phyloP scores from a whole-genome alignment of 2,888 invertebrate genomes.

The Lutraria lutraria region DNA sequence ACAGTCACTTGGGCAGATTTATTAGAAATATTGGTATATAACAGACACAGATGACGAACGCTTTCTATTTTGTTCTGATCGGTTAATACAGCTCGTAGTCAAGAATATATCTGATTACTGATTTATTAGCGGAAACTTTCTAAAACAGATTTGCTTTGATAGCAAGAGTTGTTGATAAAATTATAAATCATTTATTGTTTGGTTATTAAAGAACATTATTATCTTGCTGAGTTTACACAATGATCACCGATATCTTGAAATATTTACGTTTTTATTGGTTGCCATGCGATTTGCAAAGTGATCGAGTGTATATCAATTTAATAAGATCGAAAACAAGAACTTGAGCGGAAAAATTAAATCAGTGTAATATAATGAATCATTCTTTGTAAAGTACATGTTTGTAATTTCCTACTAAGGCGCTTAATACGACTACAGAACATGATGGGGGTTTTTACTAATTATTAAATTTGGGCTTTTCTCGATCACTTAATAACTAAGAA shows the following conservation, averaged over 20 bases:
- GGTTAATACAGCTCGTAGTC: neutral
- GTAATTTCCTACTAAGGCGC: too few species aligned
- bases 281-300: neutral
- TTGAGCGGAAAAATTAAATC: too few species aligned
- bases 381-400: too few species aligned
- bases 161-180: neutral
- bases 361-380: too few species aligned
- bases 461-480: too few species aligned
- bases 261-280: neutral
- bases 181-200: neutral
- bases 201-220: constrained; percentile 9
- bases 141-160: neutral
- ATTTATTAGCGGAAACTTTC: neutral
- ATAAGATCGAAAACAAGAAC: too few species aligned
- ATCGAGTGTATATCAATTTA: neutral
- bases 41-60: too few species aligned
- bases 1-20: too few species aligned
- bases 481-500: too few species aligned
- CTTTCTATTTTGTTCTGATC: neutral
- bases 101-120: neutral
- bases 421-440: too few species aligned
- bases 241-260: neutral
- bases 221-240: neutral
- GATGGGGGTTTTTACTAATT: too few species aligned
- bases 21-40: too few species aligned